Evolutionary conservation across 2,888 invertebrate species (phyloP).

Genomic region (Cephus spinipes): DNA sequence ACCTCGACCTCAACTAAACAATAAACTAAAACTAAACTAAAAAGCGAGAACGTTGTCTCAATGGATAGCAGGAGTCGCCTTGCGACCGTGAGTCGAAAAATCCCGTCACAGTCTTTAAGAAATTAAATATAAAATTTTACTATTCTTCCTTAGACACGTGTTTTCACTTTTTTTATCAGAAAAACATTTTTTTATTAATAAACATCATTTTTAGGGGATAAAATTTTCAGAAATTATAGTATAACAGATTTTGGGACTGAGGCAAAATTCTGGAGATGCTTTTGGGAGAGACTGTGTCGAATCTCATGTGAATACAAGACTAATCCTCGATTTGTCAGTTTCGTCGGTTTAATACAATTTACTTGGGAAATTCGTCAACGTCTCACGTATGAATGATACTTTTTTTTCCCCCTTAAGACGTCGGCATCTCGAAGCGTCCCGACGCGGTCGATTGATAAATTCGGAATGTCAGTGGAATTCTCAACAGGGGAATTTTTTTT

Average conservation of each 20-base stretch:
- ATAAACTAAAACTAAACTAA: no score
- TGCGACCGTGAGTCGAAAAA: no score
- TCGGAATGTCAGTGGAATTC: slow-evolving; percentile 22
- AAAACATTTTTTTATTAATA: neutral
- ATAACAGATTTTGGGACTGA: neutral
- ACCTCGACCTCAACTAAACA: no score
- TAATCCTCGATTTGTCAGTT: slow-evolving; percentile 59
- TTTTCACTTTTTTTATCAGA: no score
- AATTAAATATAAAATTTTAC: no score
- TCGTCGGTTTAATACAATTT: slow-evolving; percentile 24
- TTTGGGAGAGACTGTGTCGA: slow-evolving; percentile 12
- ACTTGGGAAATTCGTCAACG: slow-evolving; percentile 40
- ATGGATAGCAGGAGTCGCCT: no score
- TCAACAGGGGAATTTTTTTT: neutral
- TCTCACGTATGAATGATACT: slow-evolving; percentile 32
- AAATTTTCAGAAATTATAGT: neutral
- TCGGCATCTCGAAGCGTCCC: slow-evolving; percentile 2
- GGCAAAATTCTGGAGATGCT: neutral
- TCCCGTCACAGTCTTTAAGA: no score
- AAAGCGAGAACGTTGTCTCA: no score
- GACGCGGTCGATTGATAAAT: slow-evolving; percentile 40
- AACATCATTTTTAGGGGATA: neutral
- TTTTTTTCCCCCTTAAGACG: slow-evolving; percentile 16
- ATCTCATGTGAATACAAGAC: slow-evolving; percentile 20
- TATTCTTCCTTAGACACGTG: no score